These are phyloP conservation scores for Pristionchus japonicus DNA, from an alignment of 2,888 invertebrate genomes.

Conservation along the genomic window DNA sequence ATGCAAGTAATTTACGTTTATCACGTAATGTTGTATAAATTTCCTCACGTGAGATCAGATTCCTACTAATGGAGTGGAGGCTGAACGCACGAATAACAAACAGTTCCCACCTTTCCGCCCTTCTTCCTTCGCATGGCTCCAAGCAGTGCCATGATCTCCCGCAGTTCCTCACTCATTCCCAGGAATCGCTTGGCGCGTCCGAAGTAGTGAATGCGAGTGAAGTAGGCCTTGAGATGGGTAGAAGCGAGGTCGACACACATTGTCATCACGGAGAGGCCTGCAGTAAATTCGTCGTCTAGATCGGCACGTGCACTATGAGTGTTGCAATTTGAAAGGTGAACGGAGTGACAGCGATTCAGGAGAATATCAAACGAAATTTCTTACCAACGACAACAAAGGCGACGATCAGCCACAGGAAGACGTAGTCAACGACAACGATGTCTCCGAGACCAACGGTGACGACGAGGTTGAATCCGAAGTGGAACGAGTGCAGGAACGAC, in stretches of 20 bases:
- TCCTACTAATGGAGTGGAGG: no score
- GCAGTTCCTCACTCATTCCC: conserved; percentile 75
- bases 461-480: conserved; percentile 75
- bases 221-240: conserved; percentile 75
- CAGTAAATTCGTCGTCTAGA: no score
- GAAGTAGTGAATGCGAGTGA: conserved; percentile 75
- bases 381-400: conserved; percentile 75
- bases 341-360: no score
- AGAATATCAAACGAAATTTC: no score
- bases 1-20: no score
- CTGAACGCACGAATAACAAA: neutral
- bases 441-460: conserved; percentile 75
- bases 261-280: conserved; percentile 75
- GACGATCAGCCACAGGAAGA: conserved; percentile 74
- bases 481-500: conserved; percentile 75
- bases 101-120: conserved; percentile 72
- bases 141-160: conserved; percentile 74
- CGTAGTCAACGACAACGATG: conserved; percentile 73
- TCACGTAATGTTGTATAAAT: no score
- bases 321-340: no score
- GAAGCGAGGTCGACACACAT: conserved; percentile 76
- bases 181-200: conserved; percentile 75
- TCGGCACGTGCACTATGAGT: no score
- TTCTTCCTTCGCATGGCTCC: conserved; percentile 75
- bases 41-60: no score